Percentiles rank a stretch among this genome's conserved stretches.
These are phyloP conservation scores for Glyptemys insculpta DNA, from an alignment of 2,797 vertebrate species.

Conservation along the genomic window DNA sequence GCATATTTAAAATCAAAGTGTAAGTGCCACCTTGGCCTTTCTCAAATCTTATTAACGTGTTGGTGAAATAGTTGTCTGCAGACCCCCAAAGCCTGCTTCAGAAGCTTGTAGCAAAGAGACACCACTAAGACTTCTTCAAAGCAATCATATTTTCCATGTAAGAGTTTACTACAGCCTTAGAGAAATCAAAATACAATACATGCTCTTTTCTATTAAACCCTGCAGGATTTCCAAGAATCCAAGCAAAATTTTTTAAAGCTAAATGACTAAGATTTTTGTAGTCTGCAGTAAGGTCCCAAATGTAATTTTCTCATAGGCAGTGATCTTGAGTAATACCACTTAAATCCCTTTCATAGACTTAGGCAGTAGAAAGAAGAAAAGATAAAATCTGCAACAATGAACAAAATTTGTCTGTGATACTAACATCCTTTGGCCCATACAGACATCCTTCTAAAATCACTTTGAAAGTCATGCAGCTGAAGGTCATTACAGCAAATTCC, in stretches of 20 bases:
- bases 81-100: background rate
- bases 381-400: background rate
- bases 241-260: background rate
- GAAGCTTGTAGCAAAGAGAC: background rate
- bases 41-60: background rate
- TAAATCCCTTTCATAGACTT: background rate
- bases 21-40: background rate
- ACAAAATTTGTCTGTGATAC: background rate
- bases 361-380: background rate
- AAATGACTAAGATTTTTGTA: background rate
- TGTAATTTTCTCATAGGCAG: background rate
- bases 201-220: fast-evolving
- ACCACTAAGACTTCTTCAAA: background rate
- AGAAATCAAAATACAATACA: background rate
- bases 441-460: background rate
- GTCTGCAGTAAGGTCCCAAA: background rate
- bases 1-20: background rate
- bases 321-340: background rate
- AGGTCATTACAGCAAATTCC: background rate
- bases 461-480: background rate
- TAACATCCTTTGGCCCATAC: background rate
- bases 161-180: background rate
- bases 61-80: background rate
- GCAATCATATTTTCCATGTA: fast-evolving
- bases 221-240: background rate